Percentiles rank a stretch among this genome's conserved stretches.
Evolutionary conservation across 2,888 invertebrate genomes (phyloP).

Genomic region (Drosophila neutralis): DNA sequence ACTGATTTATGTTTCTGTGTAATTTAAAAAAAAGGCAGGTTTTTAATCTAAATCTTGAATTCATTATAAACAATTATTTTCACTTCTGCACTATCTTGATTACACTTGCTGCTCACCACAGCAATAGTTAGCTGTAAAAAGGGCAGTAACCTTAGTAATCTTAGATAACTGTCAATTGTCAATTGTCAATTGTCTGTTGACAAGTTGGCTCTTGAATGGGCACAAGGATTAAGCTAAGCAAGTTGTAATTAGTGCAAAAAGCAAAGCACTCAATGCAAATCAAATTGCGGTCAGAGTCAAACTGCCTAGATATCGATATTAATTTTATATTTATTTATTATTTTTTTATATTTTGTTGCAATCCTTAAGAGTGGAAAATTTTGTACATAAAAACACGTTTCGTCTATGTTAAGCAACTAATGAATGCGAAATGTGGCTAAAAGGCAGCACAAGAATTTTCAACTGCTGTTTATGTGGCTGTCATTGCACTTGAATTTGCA

Average conservation of each 20-base stretch:
- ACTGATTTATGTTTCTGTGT: conserved; percentile 49
- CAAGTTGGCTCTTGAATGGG: conserved; percentile 38
- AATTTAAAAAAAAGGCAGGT: not conserved
- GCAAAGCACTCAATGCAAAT: conserved; percentile 40
- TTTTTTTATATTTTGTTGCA: conserved; percentile 1
- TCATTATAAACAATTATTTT: no score
- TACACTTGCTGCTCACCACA: no score
- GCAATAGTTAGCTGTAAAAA: conserved; percentile 1
- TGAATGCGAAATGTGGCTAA: conserved; percentile 32
- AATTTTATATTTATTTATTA: not conserved
- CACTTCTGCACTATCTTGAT: no score
- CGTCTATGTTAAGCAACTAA: conserved; percentile 40
- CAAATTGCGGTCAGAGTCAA: conserved; percentile 64
- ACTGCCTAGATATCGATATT: conserved; percentile 55
- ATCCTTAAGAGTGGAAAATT: conserved; percentile 68
- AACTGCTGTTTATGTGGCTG: conserved; percentile 29
- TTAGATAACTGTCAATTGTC: conserved; percentile 25
- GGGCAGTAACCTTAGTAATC: conserved; percentile 4
- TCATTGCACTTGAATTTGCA: conserved; percentile 68
- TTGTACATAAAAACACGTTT: conserved; percentile 60
- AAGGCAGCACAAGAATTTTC: conserved; percentile 55
- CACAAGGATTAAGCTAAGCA: conserved; percentile 50
- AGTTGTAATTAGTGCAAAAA: conserved; percentile 4
- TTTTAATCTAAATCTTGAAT: no score
- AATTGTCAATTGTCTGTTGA: conserved; percentile 13